These are phyloP conservation scores for Cataglyphis hispanica DNA, from an alignment of 1,140 invertebrate genomes.

Conservation along the genomic window DNA sequence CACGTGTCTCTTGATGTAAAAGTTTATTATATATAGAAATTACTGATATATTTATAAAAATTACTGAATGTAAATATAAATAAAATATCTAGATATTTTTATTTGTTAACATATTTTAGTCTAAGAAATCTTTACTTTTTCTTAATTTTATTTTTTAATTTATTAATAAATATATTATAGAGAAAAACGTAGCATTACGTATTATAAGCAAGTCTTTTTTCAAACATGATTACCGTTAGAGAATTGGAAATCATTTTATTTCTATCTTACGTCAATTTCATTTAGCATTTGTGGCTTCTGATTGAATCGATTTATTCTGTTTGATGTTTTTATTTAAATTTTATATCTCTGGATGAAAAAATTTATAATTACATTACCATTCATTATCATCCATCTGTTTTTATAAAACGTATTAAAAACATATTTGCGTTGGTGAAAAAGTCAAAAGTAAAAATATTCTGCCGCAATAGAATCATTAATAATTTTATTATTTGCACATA, in stretches of 20 bases:
- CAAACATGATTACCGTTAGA: slow-evolving; percentile 32
- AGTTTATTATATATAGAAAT: neutral
- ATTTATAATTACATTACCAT: too few species aligned
- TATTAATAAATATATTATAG: neutral
- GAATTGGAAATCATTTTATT: neutral
- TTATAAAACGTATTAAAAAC: neutral
- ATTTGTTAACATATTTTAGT: neutral
- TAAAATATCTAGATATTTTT: neutral
- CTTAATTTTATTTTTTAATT: neutral
- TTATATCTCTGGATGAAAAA: neutral
- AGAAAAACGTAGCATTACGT: neutral
- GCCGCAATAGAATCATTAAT: neutral
- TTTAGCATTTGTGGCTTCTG: neutral
- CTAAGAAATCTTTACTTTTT: neutral
- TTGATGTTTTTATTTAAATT: neutral
- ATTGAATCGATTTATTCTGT: neutral
- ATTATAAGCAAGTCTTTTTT: neutral
- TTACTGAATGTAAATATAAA: neutral
- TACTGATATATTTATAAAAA: neutral
- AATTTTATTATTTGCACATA: neutral
- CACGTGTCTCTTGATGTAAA: neutral
- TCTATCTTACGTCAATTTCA: neutral
- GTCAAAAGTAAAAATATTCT: neutral
- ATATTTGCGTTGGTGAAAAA: neutral
- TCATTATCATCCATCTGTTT: neutral